Evolutionary conservation across 1,140 invertebrate genomes (phyloP).

Genomic region (Anastatus disparis): DNA sequence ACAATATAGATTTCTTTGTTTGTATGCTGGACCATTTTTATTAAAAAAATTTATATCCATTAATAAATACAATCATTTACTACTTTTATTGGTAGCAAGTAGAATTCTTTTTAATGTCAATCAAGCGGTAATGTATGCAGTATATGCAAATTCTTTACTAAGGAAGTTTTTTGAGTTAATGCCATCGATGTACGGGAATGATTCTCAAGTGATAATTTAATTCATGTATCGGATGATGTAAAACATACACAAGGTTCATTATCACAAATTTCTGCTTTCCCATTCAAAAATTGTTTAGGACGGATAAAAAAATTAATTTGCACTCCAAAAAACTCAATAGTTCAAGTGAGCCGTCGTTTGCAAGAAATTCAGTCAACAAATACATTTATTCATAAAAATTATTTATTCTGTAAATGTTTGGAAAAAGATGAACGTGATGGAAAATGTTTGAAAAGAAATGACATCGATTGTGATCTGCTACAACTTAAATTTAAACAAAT

Average conservation of each 20-base stretch:
- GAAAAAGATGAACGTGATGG: too few species aligned
- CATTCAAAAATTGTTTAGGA: conserved; percentile 36
- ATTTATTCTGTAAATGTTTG: not conserved
- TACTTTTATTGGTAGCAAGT: conserved; percentile 42
- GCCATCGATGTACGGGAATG: conserved; percentile 42
- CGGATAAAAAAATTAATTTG: conserved; percentile 32
- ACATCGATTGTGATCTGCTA: conserved; percentile 11
- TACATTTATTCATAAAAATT: not conserved
- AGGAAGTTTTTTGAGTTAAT: conserved; percentile 44
- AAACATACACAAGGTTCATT: conserved; percentile 31
- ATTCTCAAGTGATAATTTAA: conserved; percentile 43
- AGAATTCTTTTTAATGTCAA: conserved; percentile 40
- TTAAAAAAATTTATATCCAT: too few species aligned
- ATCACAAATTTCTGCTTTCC: conserved; percentile 39
- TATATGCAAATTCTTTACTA: conserved; percentile 43
- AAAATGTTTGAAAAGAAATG: not conserved
- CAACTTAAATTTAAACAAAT: conserved; percentile 37
- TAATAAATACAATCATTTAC: too few species aligned
- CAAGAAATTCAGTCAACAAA: conserved; percentile 23
- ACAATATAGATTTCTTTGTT: too few species aligned
- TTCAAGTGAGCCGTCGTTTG: conserved; percentile 40
- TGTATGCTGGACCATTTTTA: too few species aligned
- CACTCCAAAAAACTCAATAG: conserved; percentile 31
- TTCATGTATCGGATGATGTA: conserved; percentile 46
- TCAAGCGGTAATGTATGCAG: conserved; percentile 14